Conservation (phyloP, 2,888 invertebrate species). For the Mythimna pallens region DNA sequence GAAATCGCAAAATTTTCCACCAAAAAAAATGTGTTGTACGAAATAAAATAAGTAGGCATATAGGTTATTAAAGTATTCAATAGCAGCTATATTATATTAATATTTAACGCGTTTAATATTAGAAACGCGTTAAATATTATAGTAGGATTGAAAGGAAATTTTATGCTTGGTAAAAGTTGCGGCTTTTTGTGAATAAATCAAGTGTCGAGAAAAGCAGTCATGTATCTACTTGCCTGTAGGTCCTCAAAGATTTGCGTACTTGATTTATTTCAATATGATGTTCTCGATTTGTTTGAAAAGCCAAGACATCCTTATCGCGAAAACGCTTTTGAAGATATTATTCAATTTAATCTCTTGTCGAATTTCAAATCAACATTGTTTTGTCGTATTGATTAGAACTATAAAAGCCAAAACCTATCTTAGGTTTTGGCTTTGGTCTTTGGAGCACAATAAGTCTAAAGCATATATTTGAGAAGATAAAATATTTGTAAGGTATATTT, state of each 20-base stretch:
- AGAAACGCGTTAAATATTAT: too few relatives aligned
- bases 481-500: background rate
- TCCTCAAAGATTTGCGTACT: slow-evolving; percentile 27
- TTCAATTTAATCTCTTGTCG: slow-evolving; percentile 18
- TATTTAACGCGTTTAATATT: too few relatives aligned
- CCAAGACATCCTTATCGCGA: slow-evolving; percentile 13
- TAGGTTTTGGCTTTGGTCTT: too few relatives aligned
- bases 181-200: slow-evolving; percentile 9
- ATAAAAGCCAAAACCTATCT: background rate
- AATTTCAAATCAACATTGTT: slow-evolving; percentile 8
- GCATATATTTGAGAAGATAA: background rate
- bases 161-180: slow-evolving; percentile 10
- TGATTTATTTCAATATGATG: slow-evolving; percentile 34
- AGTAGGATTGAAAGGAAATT: slow-evolving; percentile 9
- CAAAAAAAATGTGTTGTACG: too few relatives aligned
- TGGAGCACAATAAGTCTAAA: too few relatives aligned
- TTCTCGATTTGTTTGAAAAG: slow-evolving; percentile 32
- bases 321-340: slow-evolving; percentile 6
- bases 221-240: background rate
- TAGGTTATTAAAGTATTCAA: too few relatives aligned
- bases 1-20: too few relatives aligned
- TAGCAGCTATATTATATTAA: too few relatives aligned
- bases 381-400: background rate
- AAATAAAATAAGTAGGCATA: too few relatives aligned
- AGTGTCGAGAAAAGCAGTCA: slow-evolving; percentile 7